Conservation (phyloP, 2,113 vertebrate species). For the Xiphophorus hellerii region DNA sequence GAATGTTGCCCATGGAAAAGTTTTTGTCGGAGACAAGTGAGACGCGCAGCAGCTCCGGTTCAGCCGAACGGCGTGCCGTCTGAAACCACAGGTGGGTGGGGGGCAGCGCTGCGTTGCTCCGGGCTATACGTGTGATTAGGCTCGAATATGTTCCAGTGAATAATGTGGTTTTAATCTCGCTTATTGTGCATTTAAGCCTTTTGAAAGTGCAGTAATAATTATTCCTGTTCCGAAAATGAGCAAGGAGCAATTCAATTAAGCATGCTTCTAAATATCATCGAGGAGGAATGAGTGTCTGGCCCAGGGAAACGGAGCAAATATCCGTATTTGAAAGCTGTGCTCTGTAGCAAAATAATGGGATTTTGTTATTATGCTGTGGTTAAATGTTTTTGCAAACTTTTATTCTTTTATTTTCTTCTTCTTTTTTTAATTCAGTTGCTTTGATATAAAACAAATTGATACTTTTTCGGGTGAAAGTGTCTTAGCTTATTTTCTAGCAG, state of each 20-base stretch:
- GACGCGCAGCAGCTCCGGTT: background rate
- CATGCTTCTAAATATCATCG: slow-evolving; percentile 17
- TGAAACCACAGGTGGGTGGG: background rate
- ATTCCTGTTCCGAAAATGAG: background rate
- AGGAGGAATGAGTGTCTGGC: slow-evolving; percentile 30
- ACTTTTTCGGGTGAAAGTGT: background rate
- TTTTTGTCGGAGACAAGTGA: too few relatives aligned
- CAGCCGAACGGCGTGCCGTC: background rate
- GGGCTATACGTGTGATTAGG: background rate
- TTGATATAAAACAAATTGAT: background rate
- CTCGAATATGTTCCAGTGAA: background rate
- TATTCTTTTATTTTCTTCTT: background rate
- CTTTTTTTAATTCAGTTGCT: background rate
- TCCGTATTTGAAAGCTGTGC: background rate
- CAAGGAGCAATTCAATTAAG: slow-evolving; percentile 7
- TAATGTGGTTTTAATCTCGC: slow-evolving; percentile 2
- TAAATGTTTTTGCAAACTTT: background rate
- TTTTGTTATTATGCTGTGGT: background rate
- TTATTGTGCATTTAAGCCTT: slow-evolving; percentile 24
- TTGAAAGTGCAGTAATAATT: background rate
- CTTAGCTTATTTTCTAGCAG: background rate
- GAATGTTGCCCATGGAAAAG: too few relatives aligned
- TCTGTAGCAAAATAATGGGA: background rate
- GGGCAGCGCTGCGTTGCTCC: background rate
- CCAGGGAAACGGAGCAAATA: slow-evolving; percentile 8